These are phyloP conservation scores for Drosophila buzzatii DNA, from an alignment of 2,888 invertebrate species.

Conservation along the genomic window DNA sequence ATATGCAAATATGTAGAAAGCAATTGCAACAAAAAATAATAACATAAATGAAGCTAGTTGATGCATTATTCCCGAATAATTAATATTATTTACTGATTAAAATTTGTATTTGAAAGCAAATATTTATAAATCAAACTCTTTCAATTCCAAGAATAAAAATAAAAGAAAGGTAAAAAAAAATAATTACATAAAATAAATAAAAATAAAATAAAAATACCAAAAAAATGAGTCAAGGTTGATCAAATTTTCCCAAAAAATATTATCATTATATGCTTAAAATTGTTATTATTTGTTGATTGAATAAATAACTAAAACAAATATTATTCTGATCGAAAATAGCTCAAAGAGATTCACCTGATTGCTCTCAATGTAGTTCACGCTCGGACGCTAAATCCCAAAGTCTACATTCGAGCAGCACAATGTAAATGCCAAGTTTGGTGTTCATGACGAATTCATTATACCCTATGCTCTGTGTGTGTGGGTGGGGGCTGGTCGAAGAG, in stretches of 20 bases:
- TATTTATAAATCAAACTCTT: too few relatives aligned
- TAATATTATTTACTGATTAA: too few relatives aligned
- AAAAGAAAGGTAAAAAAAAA: too few relatives aligned
- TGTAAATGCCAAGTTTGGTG: conserved; percentile 22
- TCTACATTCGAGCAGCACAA: conserved; percentile 11
- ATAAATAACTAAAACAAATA: neutral
- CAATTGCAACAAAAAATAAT: too few relatives aligned
- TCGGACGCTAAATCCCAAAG: conserved; percentile 30
- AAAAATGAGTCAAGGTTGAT: too few relatives aligned
- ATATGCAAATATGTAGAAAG: too few relatives aligned
- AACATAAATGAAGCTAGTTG: too few relatives aligned
- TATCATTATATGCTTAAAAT: neutral
- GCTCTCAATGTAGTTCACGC: conserved; percentile 22
- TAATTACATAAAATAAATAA: too few relatives aligned
- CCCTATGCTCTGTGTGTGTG: conserved; percentile 11
- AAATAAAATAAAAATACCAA: too few relatives aligned
- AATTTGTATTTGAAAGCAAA: too few relatives aligned
- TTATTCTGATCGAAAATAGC: neutral
- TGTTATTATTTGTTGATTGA: neutral
- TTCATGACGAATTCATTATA: conserved; percentile 53
- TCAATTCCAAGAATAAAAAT: too few relatives aligned
- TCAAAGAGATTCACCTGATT: neutral
- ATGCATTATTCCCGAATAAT: too few relatives aligned
- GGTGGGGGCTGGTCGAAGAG: neutral
- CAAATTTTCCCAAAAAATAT: neutral